phyloP scores from a whole-genome alignment of 2,888 invertebrate genomes.

The Andrena flavipes region DNA sequence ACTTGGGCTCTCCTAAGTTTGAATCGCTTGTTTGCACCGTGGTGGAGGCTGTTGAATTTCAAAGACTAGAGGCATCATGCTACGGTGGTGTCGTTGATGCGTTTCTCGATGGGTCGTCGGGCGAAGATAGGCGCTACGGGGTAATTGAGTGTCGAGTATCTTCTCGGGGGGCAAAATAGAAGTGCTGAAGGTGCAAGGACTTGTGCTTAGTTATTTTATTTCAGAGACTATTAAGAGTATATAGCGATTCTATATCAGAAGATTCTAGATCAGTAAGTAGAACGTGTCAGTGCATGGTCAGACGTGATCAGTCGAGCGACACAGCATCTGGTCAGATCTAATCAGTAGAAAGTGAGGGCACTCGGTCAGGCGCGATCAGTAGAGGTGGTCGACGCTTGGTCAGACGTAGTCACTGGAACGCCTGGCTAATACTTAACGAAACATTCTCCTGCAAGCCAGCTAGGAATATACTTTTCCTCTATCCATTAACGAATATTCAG shows the following conservation, averaged over 20 bases:
- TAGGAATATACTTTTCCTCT: too few species aligned
- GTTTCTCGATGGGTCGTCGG: background rate
- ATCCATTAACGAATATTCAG: too few species aligned
- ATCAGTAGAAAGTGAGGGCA: constrained; percentile 13
- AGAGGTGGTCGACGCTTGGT: background rate
- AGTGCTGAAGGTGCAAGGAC: too few species aligned
- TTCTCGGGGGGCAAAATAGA: too few species aligned
- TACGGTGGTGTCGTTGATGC: background rate
- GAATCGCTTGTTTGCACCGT: constrained; percentile 5
- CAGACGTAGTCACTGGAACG: background rate
- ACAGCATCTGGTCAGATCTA: background rate
- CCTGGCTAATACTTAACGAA: background rate
- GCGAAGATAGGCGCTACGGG: too few species aligned
- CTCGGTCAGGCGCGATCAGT: constrained; percentile 2
- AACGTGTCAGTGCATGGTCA: constrained; percentile 1
- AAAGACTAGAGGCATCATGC: background rate
- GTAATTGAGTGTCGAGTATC: too few species aligned
- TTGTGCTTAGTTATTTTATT: too few species aligned
- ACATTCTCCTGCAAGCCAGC: background rate
- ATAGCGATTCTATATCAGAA: background rate
- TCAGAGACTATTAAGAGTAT: too few species aligned
- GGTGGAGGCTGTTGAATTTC: background rate
- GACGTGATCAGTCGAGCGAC: background rate
- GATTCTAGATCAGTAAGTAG: background rate
- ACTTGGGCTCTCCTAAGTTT: constrained; percentile 8